Evolutionary conservation across 2,888 invertebrate species (phyloP), one percentile per base, ranked within the genome.

Genomic region (Herminia tarsipennalis): DNA sequence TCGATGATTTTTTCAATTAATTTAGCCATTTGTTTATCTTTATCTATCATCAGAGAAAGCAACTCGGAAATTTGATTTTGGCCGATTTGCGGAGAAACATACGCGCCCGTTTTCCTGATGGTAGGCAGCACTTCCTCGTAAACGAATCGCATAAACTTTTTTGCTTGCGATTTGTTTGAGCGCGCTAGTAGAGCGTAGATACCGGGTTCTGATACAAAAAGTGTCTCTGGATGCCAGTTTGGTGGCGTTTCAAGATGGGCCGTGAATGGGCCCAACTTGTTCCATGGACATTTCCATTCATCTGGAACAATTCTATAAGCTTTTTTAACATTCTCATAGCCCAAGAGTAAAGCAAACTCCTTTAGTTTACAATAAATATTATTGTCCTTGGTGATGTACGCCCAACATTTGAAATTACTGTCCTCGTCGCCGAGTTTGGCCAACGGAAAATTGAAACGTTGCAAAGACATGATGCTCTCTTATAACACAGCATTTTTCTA

Each of bases 241-340:
- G n/a, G n/a, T n/a, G n/a, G n/a, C n/a, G n/a, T n/a, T n/a, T n/a
- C n/a, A n/a, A n/a, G n/a, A n/a, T n/a, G n/a, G n/a, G n/a, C n/a
- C n/a, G n/a, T n/a, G n/a, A n/a, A n/a, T n/a, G n/a, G n/a, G n/a
- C n/a, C n/a, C n/a, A n/a, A n/a, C n/a, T n/a, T n/a, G n/a, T n/a
- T n/a, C n/a, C n/a, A n/a, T n/a, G n/a, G n/a, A n/a, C n/a, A n/a
- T n/a, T n/a, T n/a, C n/a, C n/a, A n/a, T n/a, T n/a, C n/a, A n/a
- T n/a, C n/a, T n/a, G n/a, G n/a, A n/a, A n/a, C n/a, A n/a, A n/a
- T 36, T 33, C 38, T 48, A 34, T 38, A 39, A 43, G 43, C 39
- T 35, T 39, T 49, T 49, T 49, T 43, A 44, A 49, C 43, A 35
- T 44, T 39, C 20, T 49, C 43, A 49, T 49, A 49, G 43, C 43